These are phyloP conservation scores for Antheraea assamensis DNA, from an alignment of 2,888 invertebrate species.

Conservation along the genomic window DNA sequence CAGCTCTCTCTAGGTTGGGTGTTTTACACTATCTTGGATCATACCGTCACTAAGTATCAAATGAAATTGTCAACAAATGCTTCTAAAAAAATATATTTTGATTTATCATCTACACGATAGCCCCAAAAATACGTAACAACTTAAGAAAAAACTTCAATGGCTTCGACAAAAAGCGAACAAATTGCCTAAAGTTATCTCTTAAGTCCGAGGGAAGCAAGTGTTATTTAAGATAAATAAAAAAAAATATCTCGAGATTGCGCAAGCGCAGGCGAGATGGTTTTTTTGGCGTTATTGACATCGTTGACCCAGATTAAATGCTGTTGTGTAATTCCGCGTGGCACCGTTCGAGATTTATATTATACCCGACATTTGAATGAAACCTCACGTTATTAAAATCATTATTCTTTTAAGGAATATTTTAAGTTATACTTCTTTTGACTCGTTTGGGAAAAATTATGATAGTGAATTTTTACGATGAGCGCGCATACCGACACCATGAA, in stretches of 20 bases:
- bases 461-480: no score
- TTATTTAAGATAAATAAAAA: slow-evolving; percentile 7
- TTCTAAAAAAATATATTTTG: no score
- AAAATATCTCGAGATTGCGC: slow-evolving; percentile 1
- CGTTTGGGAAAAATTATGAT: no score
- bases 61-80: no score
- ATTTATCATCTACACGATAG: neutral
- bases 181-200: neutral
- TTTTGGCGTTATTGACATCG: slow-evolving; percentile 11
- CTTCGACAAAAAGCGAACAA: neutral
- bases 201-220: neutral
- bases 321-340: slow-evolving; percentile 10
- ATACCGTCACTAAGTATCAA: no score
- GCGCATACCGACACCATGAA: no score
- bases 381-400: no score
- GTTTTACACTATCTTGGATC: no score
- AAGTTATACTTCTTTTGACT: no score
- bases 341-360: neutral
- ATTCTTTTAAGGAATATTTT: no score
- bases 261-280: slow-evolving; percentile 11
- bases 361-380: no score
- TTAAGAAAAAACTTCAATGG: neutral
- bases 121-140: neutral
- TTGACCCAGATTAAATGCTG: slow-evolving; percentile 8
- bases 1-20: no score